Percentiles rank a stretch among this genome's conserved stretches.
Evolutionary conservation across 2,888 invertebrate species (phyloP).

Genomic region (Metacarcinus magister): DNA sequence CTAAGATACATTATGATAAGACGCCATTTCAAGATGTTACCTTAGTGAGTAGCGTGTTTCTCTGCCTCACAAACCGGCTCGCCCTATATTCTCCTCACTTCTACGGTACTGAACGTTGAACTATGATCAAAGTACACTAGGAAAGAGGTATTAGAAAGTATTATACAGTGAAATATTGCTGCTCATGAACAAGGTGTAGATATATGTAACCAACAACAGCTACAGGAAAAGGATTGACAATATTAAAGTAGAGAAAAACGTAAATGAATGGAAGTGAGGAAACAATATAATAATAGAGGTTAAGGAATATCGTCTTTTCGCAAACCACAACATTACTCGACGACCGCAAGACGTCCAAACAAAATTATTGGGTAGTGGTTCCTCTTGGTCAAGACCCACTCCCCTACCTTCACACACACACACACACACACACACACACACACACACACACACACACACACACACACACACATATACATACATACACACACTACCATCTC

Average conservation of each 20-base stretch:
- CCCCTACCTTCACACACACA: conserved; percentile 7
- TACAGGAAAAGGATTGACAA: not conserved
- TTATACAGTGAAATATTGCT: not conserved
- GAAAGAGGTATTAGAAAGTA: not conserved
- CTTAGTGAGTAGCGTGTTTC: not conserved
- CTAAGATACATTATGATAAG: conserved; percentile 6
- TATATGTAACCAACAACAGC: not conserved
- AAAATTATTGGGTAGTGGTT: not conserved
- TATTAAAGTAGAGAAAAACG: not conserved
- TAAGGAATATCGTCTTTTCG: conserved; percentile 17
- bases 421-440: conserved; percentile 56
- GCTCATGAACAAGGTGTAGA: not conserved
- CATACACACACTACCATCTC: not conserved
- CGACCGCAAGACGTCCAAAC: conserved; percentile 41
- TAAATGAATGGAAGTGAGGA: not conserved
- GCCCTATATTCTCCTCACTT: not conserved
- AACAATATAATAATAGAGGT: not conserved
- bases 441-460: conserved; percentile 48
- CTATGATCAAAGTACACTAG: not conserved
- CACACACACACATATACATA: conserved; percentile 50
- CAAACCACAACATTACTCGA: conserved; percentile 31
- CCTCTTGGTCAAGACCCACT: not conserved
- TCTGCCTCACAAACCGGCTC: conserved; percentile 17
- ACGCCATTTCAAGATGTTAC: conserved; percentile 33
- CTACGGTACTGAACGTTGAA: not conserved